Base-by-base conservation (phyloP, 2,797 vertebrate genomes). In the Percopsis omiscomaycus region DNA sequence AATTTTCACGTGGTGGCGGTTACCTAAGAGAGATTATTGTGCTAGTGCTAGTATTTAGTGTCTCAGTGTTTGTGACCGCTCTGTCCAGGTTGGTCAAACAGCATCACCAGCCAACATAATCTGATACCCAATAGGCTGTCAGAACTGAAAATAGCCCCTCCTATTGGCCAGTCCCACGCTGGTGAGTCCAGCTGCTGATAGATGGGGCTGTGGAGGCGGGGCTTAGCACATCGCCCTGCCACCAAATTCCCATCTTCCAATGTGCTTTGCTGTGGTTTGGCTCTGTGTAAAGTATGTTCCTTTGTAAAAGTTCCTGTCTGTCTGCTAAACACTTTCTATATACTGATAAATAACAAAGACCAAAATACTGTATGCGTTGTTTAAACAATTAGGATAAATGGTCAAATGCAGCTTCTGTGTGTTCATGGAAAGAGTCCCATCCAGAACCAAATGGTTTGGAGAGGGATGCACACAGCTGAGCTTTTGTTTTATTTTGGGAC, bases 111-210 rank as follows among this genome's bases (percentile, higher is more conserved):
- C 83, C 93, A 89, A 3, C 91, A 87, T 68, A 87, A 88, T 87
- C 91, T 95, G 93, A 93, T 95, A 86, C 92, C 91, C 77, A 80
- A 90, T 88, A 89, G 93, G 86, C 93, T 86, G 85, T 84, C 86
- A 66, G 93, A 93, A 81, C 89, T 91, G 88, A 94, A 80, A 88
- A 77, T 91, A 66, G 78, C 66, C 83, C 77, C 77, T 73, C 86
- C 76, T 67, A 69, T 86, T 72, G 87, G 78, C 82, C 90, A 59
- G 1, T 84, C 87, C 78, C 72, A 50, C 12, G n/a, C 81, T 49
- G 95, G 94, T 96, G 94, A 96, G 95, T 95, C 84, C 47, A 55
- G 60, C 53, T 4, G 54, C 51, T 4, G 68, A n/a, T 12, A 1
- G 56, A 52, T 42, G 63, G 13, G 48, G 56, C 50, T 58, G 2